phyloP scores from a whole-genome alignment of 2,113 vertebrate genomes.

The Sinocyclocheilus anshuiensis region DNA sequence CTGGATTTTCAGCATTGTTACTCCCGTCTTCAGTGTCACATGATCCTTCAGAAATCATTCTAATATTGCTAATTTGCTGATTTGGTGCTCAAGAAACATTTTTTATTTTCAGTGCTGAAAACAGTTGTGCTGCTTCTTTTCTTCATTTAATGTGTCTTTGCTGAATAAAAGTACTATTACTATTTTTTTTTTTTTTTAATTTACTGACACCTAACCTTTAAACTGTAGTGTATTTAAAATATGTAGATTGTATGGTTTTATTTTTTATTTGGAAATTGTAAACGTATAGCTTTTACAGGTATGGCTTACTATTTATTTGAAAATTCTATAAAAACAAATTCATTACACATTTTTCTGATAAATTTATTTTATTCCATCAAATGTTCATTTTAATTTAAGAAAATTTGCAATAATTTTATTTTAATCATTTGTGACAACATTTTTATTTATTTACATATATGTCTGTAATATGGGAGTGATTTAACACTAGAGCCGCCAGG shows the following conservation, averaged over 20 bases:
- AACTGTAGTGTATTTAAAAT: background rate
- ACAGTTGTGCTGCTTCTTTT: background rate
- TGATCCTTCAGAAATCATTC: background rate
- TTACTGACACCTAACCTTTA: background rate
- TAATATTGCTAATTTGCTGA: background rate
- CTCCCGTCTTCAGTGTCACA: background rate
- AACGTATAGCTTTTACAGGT: background rate
- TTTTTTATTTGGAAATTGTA: background rate
- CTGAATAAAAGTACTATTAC: background rate
- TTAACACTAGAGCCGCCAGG: too few relatives aligned
- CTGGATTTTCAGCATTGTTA: too few relatives aligned
- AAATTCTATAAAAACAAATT: background rate
- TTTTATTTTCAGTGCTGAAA: background rate
- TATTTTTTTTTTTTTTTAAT: background rate
- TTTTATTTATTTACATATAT: background rate
- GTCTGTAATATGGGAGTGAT: background rate
- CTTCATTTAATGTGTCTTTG: background rate
- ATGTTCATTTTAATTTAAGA: too few relatives aligned
- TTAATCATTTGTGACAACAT: background rate
- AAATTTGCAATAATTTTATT: background rate
- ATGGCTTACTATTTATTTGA: background rate
- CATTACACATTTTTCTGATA: too few relatives aligned
- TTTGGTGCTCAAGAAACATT: background rate
- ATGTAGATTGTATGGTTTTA: background rate
- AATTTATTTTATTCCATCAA: too few relatives aligned